A percentile compares a stretch with the other conserved stretches of the same genome.
Conservation (phyloP, 2,888 invertebrate species). For the Arge pagana region DNA sequence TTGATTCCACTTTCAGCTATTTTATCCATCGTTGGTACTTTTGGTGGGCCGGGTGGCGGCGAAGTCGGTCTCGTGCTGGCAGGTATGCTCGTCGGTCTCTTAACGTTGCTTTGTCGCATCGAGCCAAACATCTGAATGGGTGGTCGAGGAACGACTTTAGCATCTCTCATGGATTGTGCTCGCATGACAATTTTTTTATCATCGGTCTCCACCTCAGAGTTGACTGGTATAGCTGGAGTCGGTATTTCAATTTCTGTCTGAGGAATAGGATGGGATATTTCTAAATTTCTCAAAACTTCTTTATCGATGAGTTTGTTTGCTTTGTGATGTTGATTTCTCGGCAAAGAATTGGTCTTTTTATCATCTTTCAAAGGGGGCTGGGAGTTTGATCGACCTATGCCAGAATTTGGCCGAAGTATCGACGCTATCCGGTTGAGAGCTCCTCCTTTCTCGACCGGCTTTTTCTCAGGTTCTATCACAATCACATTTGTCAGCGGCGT, state of each 20-base stretch:
- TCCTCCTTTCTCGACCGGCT: constrained; percentile 60
- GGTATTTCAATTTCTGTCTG: constrained; percentile 70
- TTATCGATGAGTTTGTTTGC: constrained; percentile 72
- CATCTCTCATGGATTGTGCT: constrained; percentile 81
- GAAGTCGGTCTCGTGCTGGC: constrained; percentile 73
- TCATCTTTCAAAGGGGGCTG: constrained; percentile 55
- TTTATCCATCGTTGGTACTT: constrained; percentile 54
- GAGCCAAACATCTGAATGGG: constrained; percentile 79
- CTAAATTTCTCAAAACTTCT: constrained; percentile 72
- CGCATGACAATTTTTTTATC: constrained; percentile 70
- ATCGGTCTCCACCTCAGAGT: constrained; percentile 63
- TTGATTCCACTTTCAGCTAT: constrained; percentile 39
- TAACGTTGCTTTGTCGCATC: constrained; percentile 73
- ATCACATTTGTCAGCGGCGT: constrained; percentile 40
- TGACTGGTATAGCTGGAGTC: constrained; percentile 66
- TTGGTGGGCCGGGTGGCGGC: constrained; percentile 72
- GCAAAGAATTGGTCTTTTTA: constrained; percentile 63
- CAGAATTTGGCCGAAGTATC: constrained; percentile 59
- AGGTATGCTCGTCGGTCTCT: constrained; percentile 77
- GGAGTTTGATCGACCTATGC: constrained; percentile 64
- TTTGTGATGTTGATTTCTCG: constrained; percentile 66
- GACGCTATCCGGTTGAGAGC: constrained; percentile 75
- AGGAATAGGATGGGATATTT: constrained; percentile 84
- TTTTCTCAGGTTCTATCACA: constrained; percentile 53
- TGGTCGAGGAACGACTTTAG: constrained; percentile 61